Percentiles rank a stretch among this genome's conserved stretches.
Evolutionary conservation across 2,113 vertebrate genomes (phyloP).

Genomic region (Channa maculata): DNA sequence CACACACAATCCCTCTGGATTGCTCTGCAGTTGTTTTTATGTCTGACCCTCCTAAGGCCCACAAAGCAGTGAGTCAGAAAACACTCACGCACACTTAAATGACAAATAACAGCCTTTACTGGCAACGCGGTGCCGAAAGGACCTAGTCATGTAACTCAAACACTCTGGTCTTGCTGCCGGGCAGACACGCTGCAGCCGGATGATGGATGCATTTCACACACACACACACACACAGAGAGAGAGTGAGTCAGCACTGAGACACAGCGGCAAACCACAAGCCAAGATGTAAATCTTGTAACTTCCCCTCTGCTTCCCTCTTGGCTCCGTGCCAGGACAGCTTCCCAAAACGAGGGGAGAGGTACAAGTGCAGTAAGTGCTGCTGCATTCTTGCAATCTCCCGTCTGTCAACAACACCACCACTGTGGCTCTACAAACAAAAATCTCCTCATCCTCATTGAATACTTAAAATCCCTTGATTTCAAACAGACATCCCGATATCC

Average conservation of each 20-base stretch:
- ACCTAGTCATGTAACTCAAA: slow-evolving; percentile 23
- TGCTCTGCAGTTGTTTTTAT: slow-evolving; percentile 58
- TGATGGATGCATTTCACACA: slow-evolving; percentile 36
- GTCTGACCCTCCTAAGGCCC: slow-evolving; percentile 45
- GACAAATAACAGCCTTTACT: slow-evolving; percentile 33
- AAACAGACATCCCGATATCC: neutral
- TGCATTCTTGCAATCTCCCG: slow-evolving; percentile 59
- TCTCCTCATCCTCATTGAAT: slow-evolving; percentile 27
- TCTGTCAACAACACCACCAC: slow-evolving; percentile 13
- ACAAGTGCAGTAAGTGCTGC: slow-evolving; percentile 51
- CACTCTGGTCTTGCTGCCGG: slow-evolving; percentile 4
- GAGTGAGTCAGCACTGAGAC: slow-evolving; percentile 50
- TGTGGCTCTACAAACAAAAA: slow-evolving; percentile 21
- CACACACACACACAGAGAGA: slow-evolving; percentile 21
- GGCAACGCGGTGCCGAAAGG: slow-evolving; percentile 1
- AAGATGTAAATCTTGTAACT: slow-evolving; percentile 49
- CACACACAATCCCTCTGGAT: slow-evolving; percentile 23
- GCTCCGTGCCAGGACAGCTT: slow-evolving; percentile 59
- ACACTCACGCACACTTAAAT: slow-evolving; percentile 8
- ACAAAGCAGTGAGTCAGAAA: slow-evolving; percentile 63
- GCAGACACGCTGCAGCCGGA: slow-evolving; percentile 15
- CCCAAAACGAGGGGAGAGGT: slow-evolving; percentile 60
- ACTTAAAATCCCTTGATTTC: neutral
- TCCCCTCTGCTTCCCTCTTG: slow-evolving; percentile 44
- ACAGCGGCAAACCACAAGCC: slow-evolving; percentile 14